Evolutionary conservation across 2,888 invertebrate species (phyloP), one percentile per base, ranked within the genome.

Genomic region (Lacanobia oleracea): DNA sequence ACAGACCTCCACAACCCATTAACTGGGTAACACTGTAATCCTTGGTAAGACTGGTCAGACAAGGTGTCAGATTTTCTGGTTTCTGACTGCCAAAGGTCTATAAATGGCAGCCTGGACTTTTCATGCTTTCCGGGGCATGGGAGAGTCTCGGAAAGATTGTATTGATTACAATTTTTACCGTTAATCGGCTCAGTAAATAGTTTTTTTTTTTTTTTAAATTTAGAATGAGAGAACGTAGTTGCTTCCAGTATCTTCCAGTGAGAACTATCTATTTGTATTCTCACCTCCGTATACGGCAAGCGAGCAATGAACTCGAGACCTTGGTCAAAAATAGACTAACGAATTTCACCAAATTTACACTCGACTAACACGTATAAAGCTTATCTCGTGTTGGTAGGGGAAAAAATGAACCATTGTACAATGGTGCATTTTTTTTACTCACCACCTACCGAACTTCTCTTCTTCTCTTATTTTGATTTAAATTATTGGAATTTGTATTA

Each of bases 321-420:
- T 94, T 93, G 93, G 87, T 90, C 88, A 76, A 86, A 93, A 94
- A 94, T 94, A 94, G 92, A 85, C 88, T 88, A 89, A 92, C 86
- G 89, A 94, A 91, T 93, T 91, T 90, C 88, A 90, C 93, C 91
- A 92, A 93, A 93, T 92, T 93, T 92, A 93, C 92, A 89, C 88
- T 83, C 84, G 86, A 85, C 89, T 77, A 77, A 77, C 69, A 87
- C 89, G 91, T 93, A 91, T 86, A 87, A 80, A 87, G 90, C 89
- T 93, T 93, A 93, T 93, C 93, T 89, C 40, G 45, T 63, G 74
- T 59, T 40, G n/a, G 40, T 74, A 84, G 27, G 1, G 27, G 27
- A 27, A 27, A 4, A 33, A 33, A 83, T n/a, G n/a, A n/a, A n/a
- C n/a, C n/a, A n/a, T n/a, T n/a, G n/a, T n/a, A n/a, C n/a, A 82